Conservation (phyloP, 2,113 vertebrate species). For the Gadus macrocephalus region DNA sequence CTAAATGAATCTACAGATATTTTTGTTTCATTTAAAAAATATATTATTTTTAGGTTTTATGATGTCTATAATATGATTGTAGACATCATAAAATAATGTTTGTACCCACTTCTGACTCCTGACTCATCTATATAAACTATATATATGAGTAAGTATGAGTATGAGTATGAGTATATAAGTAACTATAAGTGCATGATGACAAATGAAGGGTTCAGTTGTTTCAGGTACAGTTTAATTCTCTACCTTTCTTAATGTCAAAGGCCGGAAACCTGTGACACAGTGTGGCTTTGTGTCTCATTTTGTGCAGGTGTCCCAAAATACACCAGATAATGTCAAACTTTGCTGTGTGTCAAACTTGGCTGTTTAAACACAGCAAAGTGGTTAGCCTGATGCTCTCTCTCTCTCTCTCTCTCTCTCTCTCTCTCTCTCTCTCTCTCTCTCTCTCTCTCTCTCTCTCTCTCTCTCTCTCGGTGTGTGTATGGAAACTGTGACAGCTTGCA, state of each 20-base stretch:
- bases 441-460: slow-evolving; percentile 5
- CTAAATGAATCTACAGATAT: too few relatives aligned
- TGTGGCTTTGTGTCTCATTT: neutral
- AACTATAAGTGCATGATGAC: neutral
- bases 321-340: slow-evolving; percentile 54
- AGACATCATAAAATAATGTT: too few relatives aligned
- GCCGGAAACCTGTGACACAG: neutral
- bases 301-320: slow-evolving; percentile 20
- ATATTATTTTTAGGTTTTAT: too few relatives aligned
- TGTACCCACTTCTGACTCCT: too few relatives aligned
- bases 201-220: neutral
- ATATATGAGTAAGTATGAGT: too few relatives aligned
- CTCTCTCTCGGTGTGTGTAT: slow-evolving; percentile 21
- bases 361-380: slow-evolving; percentile 23
- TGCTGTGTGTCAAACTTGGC: slow-evolving; percentile 36
- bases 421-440: neutral
- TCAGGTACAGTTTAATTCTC: neutral
- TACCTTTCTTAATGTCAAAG: neutral
- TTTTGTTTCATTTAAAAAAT: too few relatives aligned
- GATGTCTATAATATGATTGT: too few relatives aligned
- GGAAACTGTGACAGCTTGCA: slow-evolving; percentile 64
- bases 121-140: too few relatives aligned
- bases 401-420: too few relatives aligned
- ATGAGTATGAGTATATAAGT: too few relatives aligned
- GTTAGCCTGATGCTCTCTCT: slow-evolving; percentile 8